A percentile compares a stretch with the other conserved stretches of the same genome.
These are phyloP conservation scores for Agraylea sexmaculata DNA, from an alignment of 1,140 invertebrate genomes.

Conservation along the genomic window DNA sequence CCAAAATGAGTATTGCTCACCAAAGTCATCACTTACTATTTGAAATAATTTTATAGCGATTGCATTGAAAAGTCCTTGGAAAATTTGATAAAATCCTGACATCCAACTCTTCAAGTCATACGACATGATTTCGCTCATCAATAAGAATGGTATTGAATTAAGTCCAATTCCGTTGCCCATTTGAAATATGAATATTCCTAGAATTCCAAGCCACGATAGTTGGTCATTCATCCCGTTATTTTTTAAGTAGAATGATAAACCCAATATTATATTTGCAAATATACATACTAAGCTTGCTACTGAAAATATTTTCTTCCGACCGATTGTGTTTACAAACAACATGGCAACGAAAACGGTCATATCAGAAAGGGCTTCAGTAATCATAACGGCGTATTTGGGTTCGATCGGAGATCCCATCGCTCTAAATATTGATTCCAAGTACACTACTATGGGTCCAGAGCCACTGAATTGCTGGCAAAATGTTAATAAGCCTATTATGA, in stretches of 20 bases:
- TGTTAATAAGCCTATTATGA: slow-evolving; percentile 16
- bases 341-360: slow-evolving; percentile 15
- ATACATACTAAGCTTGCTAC: slow-evolving; percentile 13
- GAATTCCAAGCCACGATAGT: slow-evolving; percentile 14
- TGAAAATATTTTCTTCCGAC: slow-evolving; percentile 15
- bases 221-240: slow-evolving; percentile 8
- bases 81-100: slow-evolving; percentile 18
- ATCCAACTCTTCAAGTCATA: slow-evolving; percentile 19
- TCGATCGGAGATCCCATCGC: slow-evolving; percentile 15
- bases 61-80: slow-evolving; percentile 18
- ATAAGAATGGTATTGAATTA: slow-evolving; percentile 11
- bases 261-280: slow-evolving; percentile 13
- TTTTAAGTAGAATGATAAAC: slow-evolving; percentile 14
- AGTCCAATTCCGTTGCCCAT: slow-evolving; percentile 19
- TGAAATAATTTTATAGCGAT: slow-evolving; percentile 18
- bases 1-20: slow-evolving; percentile 14
- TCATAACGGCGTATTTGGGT: slow-evolving; percentile 15
- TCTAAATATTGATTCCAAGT: slow-evolving; percentile 18
- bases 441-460: slow-evolving; percentile 16
- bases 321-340: slow-evolving; percentile 16
- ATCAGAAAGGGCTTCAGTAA: slow-evolving; percentile 15
- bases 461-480: slow-evolving; percentile 20
- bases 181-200: slow-evolving; percentile 16
- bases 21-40: slow-evolving; percentile 13
- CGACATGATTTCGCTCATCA: slow-evolving; percentile 21